Percentiles rank a stretch among this genome's conserved stretches.
phyloP scores from a whole-genome alignment of 2,797 vertebrate genomes.

The Galago senegalensis region DNA sequence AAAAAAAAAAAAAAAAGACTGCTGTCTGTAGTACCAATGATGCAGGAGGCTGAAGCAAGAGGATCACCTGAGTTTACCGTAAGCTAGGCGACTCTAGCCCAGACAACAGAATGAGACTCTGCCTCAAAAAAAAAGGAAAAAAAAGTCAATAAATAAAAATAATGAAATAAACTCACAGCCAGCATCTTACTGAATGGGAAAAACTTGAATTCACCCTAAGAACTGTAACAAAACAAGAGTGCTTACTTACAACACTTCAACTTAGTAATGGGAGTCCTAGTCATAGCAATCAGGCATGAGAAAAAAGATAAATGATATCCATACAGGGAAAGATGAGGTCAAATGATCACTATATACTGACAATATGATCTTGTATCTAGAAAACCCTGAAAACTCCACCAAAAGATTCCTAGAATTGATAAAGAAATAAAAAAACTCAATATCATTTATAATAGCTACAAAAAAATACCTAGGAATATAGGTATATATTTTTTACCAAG shows the following conservation, averaged over 20 bases:
- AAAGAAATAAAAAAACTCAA: neutral
- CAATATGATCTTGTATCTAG: neutral
- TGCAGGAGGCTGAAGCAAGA: too few relatives aligned
- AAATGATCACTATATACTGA: neutral
- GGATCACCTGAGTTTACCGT: too few relatives aligned
- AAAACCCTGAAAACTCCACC: neutral
- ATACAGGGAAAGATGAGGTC: neutral
- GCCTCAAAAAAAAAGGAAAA: too few relatives aligned
- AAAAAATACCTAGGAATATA: neutral
- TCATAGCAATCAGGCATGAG: neutral
- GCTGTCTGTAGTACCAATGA: too few relatives aligned
- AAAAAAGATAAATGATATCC: neutral
- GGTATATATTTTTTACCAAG: neutral
- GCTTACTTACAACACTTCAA: neutral
- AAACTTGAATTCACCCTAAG: neutral
- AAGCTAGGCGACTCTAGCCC: too few relatives aligned
- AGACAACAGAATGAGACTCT: too few relatives aligned
- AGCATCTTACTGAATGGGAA: neutral
- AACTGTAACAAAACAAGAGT: neutral
- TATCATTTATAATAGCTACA: neutral
- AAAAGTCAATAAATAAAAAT: neutral
- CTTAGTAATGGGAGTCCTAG: neutral
- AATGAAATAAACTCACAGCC: neutral
- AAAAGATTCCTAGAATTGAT: neutral
- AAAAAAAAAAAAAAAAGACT: too few relatives aligned